A percentile compares a stretch with the other conserved stretches of the same genome.
Evolutionary conservation across 2,888 invertebrate species (phyloP).

Genomic region (Chaetogeoica ovagalla): DNA sequence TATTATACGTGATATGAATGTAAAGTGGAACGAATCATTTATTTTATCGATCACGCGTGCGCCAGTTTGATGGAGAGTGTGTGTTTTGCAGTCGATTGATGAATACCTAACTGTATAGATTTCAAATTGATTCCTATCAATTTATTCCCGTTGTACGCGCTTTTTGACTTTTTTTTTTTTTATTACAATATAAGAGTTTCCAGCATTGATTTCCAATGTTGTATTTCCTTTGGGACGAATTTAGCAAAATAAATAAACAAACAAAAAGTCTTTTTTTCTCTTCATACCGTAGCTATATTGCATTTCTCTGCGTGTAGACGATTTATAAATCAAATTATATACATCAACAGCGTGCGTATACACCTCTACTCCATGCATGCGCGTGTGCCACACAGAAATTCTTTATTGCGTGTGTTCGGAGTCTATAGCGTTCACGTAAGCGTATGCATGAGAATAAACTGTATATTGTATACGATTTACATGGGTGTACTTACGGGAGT

Average conservation of each 20-base stretch:
- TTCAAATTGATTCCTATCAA: constrained; percentile 13
- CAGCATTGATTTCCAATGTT: constrained; percentile 4
- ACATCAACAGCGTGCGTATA: no score
- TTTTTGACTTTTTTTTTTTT: background rate
- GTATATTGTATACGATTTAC: no score
- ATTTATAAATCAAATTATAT: no score
- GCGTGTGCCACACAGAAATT: no score
- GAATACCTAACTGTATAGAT: background rate
- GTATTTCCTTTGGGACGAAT: constrained; percentile 7
- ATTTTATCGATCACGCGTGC: background rate
- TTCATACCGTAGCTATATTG: no score
- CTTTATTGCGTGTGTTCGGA: no score
- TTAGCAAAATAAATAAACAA: background rate
- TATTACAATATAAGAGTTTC: background rate
- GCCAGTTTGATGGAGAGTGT: background rate
- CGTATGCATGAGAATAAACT: no score
- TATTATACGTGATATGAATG: background rate
- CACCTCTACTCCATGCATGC: no score
- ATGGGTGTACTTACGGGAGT: no score
- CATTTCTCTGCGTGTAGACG: no score
- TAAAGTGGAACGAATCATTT: background rate
- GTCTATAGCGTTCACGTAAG: no score
- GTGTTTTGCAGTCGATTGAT: constrained; percentile 2
- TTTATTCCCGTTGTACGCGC: background rate
- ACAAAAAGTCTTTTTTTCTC: background rate